These are phyloP conservation scores for Paedocypris sp. DNA, from an alignment of 2,113 vertebrate genomes.

Conservation along the genomic window DNA sequence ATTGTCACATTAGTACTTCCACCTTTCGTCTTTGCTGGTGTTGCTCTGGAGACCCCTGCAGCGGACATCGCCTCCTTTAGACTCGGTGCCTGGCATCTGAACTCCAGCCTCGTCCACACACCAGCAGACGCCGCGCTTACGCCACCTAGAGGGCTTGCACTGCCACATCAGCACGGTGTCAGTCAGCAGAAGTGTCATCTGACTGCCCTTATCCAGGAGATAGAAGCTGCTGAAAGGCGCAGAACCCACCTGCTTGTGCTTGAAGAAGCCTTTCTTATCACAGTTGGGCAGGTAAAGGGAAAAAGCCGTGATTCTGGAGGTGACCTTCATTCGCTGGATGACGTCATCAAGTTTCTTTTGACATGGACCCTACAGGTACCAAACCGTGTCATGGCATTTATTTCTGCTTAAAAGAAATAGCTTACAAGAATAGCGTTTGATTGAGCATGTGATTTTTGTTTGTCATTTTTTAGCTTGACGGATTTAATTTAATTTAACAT, in stretches of 20 bases:
- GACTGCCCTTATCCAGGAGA: background rate
- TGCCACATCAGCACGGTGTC: constrained; percentile 37
- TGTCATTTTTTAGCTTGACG: too few species aligned
- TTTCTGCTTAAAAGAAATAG: background rate
- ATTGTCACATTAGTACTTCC: too few species aligned
- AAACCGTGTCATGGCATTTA: background rate
- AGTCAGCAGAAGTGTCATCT: background rate
- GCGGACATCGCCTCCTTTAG: constrained; percentile 75
- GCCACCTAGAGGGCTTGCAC: constrained; percentile 92
- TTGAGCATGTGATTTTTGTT: too few species aligned
- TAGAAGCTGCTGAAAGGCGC: background rate
- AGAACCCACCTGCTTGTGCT: constrained; percentile 83
- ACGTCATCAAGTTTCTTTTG: constrained; percentile 81
- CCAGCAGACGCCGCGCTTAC: constrained; percentile 90
- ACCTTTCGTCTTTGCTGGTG: constrained; percentile 76
- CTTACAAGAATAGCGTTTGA: too few species aligned
- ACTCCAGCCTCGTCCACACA: constrained; percentile 88
- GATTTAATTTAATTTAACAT: too few species aligned
- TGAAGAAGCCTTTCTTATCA: constrained; percentile 95
- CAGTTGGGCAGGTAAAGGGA: constrained; percentile 93
- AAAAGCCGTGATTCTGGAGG: constrained; percentile 70
- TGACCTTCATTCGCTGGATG: constrained; percentile 82
- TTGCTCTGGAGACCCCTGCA: constrained; percentile 81
- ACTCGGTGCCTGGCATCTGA: constrained; percentile 80
- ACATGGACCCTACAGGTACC: constrained; percentile 76